These are phyloP conservation scores for Megalonaias nervosa DNA, from an alignment of 1,140 invertebrate genomes.

Conservation along the genomic window DNA sequence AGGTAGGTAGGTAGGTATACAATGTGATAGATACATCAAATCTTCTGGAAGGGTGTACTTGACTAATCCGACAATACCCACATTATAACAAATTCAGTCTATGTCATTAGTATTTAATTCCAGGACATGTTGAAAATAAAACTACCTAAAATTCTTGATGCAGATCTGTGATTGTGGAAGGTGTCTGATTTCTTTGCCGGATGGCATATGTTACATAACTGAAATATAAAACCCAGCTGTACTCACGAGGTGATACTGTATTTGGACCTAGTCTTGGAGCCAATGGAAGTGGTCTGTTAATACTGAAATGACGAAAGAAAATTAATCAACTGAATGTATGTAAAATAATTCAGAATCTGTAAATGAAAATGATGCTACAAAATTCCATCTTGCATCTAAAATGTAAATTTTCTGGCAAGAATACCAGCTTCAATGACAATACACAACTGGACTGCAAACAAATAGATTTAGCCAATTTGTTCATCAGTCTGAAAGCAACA, in stretches of 20 bases:
- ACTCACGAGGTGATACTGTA: conserved; percentile 69
- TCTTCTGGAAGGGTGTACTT: too few species aligned
- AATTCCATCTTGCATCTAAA: too few species aligned
- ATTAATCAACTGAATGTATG: not conserved
- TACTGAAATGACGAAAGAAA: conserved; percentile 54
- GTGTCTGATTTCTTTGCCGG: conserved; percentile 4
- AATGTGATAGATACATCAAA: too few species aligned
- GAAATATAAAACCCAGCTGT: conserved; percentile 9
- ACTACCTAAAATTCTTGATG: not conserved
- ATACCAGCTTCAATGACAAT: too few species aligned
- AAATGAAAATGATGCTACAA: too few species aligned
- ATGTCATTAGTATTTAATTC: conserved; percentile 4
- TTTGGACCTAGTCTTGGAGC: conserved; percentile 64
- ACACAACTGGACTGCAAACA: too few species aligned
- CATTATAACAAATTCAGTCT: too few species aligned
- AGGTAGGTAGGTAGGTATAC: too few species aligned
- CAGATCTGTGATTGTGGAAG: not conserved
- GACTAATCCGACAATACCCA: too few species aligned
- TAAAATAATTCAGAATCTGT: not conserved
- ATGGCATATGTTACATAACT: not conserved
- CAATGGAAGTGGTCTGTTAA: conserved; percentile 55
- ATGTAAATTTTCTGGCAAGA: too few species aligned
- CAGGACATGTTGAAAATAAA: conserved; percentile 1
- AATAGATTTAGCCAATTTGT: too few species aligned
- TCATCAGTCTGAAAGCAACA: too few species aligned